Conservation (phyloP, 2,113 vertebrate genomes). For the Cololabis saira region DNA sequence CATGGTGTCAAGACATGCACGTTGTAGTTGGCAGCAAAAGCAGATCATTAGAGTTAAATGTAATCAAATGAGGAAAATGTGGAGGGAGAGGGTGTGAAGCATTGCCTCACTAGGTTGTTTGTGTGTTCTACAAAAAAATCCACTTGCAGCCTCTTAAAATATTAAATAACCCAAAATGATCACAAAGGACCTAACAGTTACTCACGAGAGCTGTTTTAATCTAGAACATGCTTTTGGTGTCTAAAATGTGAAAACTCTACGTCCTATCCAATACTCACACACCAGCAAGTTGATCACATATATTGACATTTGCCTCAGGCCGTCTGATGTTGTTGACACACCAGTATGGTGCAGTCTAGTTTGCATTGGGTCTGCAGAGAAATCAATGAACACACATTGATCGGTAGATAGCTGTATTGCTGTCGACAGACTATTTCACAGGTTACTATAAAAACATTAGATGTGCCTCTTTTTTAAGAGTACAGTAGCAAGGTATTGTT, state of each 20-base stretch:
- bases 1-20: conserved; percentile 12
- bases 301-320: conserved; percentile 63
- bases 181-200: no score
- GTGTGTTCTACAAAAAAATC: neutral
- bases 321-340: conserved; percentile 63
- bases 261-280: conserved; percentile 5
- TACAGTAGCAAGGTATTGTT: neutral
- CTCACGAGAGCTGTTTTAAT: neutral
- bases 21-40: conserved; percentile 32
- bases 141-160: neutral
- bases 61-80: conserved; percentile 40
- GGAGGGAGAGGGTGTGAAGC: conserved; percentile 2
- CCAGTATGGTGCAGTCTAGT: conserved; percentile 51
- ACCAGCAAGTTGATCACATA: conserved; percentile 58
- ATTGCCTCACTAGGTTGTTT: conserved; percentile 4
- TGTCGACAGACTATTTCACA: conserved; percentile 34
- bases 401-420: conserved; percentile 57
- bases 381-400: conserved; percentile 70
- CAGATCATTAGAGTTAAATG: conserved; percentile 28
- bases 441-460: conserved; percentile 19
- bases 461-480: neutral
- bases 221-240: conserved; percentile 8
- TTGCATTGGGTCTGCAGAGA: conserved; percentile 46
- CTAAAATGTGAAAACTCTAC: conserved; percentile 18
- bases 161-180: no score